Base-by-base conservation (phyloP, 1,140 invertebrate genomes). In the Chionoecetes opilio region DNA sequence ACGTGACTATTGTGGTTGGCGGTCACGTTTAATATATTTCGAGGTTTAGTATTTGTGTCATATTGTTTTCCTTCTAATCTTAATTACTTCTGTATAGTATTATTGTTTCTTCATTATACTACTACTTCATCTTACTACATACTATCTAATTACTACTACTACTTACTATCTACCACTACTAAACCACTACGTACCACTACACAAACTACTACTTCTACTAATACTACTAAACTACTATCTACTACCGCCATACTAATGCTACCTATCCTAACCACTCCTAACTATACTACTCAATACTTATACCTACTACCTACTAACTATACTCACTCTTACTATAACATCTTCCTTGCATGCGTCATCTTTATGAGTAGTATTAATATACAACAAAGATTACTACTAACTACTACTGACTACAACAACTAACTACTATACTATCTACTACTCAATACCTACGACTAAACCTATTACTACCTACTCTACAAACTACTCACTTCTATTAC, bases 381-480 rank as follows among this genome's bases (percentile, higher is more conserved):
- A 75, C 53, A 2, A 75, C 63, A n/a, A 75, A 17, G 26, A 75
- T 26, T 75, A 75, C 63, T 75, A 75, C 63, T 75, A n/a, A 75
- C 21, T 75, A 75, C 63, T 75, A 75, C 63, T 75, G n/a, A 75
- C 63, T 75, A 75, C 63, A n/a, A 75, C 63, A n/a, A 75, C n/a
- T n/a, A n/a, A n/a, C n/a, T n/a, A n/a, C n/a, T n/a, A n/a, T n/a
- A n/a, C n/a, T n/a, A n/a, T n/a, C n/a, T n/a, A n/a, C n/a, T n/a
- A n/a, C n/a, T n/a, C n/a, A n/a, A n/a, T n/a, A n/a, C n/a, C 63
- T 75, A 75, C 21, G 26, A 75, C 63, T 75, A n/a, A n/a, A 75
- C 63, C 8, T n/a, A 75, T 26, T n/a, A 75, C 21, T 21, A 75
- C 5, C n/a, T n/a, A 5, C 6, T n/a, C 63, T 75, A 9, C 46